Conservation (phyloP, 2,113 vertebrate genomes). For the Gallinago media region DNA sequence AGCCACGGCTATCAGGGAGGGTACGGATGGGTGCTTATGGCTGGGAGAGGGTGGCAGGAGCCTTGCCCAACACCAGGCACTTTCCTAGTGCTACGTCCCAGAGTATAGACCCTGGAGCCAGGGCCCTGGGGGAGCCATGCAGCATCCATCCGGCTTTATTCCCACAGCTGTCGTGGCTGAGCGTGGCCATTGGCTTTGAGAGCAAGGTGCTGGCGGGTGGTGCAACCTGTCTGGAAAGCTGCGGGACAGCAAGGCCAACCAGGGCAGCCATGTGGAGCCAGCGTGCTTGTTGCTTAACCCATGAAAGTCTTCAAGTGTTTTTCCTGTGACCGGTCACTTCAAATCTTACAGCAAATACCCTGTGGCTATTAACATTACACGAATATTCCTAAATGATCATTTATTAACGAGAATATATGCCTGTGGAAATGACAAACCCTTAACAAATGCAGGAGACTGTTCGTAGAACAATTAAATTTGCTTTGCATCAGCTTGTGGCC, state of each 20-base stretch:
- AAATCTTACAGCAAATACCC: background rate
- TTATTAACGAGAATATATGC: background rate
- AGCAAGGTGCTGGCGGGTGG: background rate
- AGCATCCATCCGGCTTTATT: background rate
- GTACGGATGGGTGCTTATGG: background rate
- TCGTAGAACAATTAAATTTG: constrained; percentile 26
- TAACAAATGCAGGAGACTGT: constrained; percentile 12
- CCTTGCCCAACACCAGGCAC: background rate
- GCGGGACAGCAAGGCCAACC: background rate
- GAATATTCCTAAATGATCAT: background rate
- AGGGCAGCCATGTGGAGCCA: background rate
- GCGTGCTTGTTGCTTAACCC: background rate
- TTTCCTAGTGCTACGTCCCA: background rate
- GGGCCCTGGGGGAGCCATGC: fast-evolving
- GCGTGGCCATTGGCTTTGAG: fast-evolving
- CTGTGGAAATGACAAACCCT: constrained; percentile 1
- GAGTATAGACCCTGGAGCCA: background rate
- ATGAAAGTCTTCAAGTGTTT: background rate
- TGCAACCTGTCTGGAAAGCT: background rate
- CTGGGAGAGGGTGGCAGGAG: background rate
- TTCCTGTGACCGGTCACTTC: background rate
- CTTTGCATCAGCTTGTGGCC: constrained; percentile 35
- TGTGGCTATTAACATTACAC: background rate
- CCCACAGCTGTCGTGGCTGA: background rate
- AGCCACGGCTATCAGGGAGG: background rate